phyloP scores from a whole-genome alignment of 2,888 invertebrate genomes.

The Bellardia bayeri region DNA sequence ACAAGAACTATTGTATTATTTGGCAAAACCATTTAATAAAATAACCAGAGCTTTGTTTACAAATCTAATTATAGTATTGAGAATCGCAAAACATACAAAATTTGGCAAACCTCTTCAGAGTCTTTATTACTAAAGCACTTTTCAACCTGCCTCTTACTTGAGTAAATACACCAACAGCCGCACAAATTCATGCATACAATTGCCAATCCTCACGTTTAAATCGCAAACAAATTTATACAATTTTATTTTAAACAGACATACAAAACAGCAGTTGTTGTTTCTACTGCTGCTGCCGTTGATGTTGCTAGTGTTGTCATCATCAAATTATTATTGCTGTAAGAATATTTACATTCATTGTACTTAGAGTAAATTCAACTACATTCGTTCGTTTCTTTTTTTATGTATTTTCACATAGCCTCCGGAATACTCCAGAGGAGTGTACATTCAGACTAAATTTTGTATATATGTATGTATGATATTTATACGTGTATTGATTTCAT shows the following conservation, averaged over 20 bases:
- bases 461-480: constrained; percentile 58
- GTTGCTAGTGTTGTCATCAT: constrained; percentile 57
- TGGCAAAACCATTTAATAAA: no score
- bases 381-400: neutral
- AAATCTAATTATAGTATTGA: no score
- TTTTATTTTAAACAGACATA: constrained; percentile 73
- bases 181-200: neutral
- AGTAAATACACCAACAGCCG: neutral
- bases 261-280: constrained; percentile 48
- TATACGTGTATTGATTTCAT: constrained; percentile 71
- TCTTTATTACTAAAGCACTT: neutral
- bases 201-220: constrained; percentile 36
- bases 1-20: no score
- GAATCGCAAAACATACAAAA: no score
- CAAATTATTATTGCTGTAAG: constrained; percentile 45
- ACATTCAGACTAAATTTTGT: constrained; percentile 11
- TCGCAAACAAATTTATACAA: constrained; percentile 57
- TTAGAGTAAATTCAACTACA: constrained; percentile 46
- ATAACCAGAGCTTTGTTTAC: no score
- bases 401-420: constrained; percentile 56
- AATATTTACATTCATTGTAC: constrained; percentile 64
- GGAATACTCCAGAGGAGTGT: constrained; percentile 35
- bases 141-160: neutral
- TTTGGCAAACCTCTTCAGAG: neutral
- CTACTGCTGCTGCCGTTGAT: constrained; percentile 23